Evolutionary conservation across 2,888 invertebrate species (phyloP).

Genomic region (Parnassius apollo): DNA sequence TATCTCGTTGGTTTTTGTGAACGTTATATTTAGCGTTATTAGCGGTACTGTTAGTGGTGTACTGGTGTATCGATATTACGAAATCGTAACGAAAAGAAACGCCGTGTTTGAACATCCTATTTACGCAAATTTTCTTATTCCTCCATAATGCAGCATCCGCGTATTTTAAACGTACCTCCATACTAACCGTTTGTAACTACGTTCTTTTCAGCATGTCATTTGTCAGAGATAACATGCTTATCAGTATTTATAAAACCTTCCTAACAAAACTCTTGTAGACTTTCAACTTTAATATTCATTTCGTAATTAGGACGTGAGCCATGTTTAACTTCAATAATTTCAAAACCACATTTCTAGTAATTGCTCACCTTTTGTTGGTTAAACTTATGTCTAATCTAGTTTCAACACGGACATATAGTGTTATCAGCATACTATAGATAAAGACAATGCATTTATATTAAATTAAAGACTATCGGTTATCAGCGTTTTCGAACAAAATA

Average conservation of each 20-base stretch:
- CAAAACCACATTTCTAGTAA: conserved; percentile 1
- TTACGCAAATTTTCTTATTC: conserved; percentile 8
- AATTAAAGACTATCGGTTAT: conserved; percentile 31
- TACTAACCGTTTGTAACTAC: conserved; percentile 45
- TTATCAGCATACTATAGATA: conserved; percentile 33
- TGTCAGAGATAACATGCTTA: conserved; percentile 44
- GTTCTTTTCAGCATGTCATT: conserved; percentile 46
- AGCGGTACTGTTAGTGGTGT: conserved; percentile 7
- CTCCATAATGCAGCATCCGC: not conserved
- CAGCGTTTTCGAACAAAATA: conserved; percentile 20
- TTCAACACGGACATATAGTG: conserved; percentile 6
- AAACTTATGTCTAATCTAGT: conserved; percentile 8
- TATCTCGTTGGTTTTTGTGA: conserved; percentile 15
- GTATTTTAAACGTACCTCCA: conserved; percentile 9
- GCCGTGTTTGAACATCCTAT: conserved; percentile 2
- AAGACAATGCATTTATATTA: conserved; percentile 37
- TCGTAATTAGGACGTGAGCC: not conserved
- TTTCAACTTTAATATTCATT: not conserved
- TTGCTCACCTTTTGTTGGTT: conserved; percentile 2
- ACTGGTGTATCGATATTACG: not conserved
- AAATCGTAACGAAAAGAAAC: conserved; percentile 13
- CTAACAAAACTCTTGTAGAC: conserved; percentile 1
- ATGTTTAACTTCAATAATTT: not conserved
- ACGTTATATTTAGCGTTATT: conserved; percentile 20
- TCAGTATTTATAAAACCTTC: conserved; percentile 14